Base-by-base conservation (phyloP, 2,797 vertebrate species). In the Poeciliopsis gracilis region DNA sequence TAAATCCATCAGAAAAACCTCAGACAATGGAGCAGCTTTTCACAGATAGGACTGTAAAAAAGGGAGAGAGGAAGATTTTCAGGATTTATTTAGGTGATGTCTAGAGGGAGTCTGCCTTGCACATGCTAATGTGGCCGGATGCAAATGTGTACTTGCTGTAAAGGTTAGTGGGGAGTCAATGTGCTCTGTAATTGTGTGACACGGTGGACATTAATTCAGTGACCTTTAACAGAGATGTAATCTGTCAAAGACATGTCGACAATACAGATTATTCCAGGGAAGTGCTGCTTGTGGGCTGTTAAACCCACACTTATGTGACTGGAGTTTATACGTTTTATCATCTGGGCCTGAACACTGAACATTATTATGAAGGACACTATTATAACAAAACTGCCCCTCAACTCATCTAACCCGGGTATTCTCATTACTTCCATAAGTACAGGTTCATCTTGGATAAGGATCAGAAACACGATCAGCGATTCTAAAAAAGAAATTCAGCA, bases 181-280 rank as follows among this genome's bases (percentile, higher is more conserved):
- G 80, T 78, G 85, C 78, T 85, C 79, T 82, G 76, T 85, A 69
- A 90, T 84, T 87, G 88, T 87, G 80, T 78, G 84, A 84, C 85
- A 87, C 7, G 15, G 67, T 57, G 46, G 80, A 86, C 82, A 91
- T 90, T 88, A 91, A 91, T 90, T 92, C 89, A 88, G 47, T 91
- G 90, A 90, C 88, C 88, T 93, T 93, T 80, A 84, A 82, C 63
- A 84, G 82, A 88, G 85, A 82, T 82, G 55, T 79, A 80, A 82
- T 90, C 84, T 72, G 71, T 86, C 73, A 86, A 80, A 90, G 79
- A 90, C 82, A 66, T 76, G 79, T 84, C 33, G 18, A 76, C 77
- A 72, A 76, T 80, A 77, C 84, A 84, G 78, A 84, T 78, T 51
- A 74, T 80, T 81, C 75, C n/a, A 77, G 77, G 82, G 74, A 80